phyloP scores from a whole-genome alignment of 2,113 vertebrate genomes.

The Pleuronectes platessa region DNA sequence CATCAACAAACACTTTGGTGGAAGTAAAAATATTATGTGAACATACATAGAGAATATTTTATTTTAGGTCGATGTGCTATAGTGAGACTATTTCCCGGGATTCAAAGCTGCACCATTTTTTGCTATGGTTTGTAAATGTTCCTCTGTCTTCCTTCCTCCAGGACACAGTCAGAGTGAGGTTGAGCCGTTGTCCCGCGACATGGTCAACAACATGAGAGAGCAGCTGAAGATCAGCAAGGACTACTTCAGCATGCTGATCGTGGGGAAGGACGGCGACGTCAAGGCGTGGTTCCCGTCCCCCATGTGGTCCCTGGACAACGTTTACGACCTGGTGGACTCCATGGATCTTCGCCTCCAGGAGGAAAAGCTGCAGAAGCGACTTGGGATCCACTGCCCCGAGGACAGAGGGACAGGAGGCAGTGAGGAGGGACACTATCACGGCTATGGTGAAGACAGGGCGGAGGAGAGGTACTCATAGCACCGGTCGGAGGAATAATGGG shows the following conservation, averaged over 20 bases:
- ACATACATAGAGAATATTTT: no score
- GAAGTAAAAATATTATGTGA: no score
- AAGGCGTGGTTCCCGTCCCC: constrained; percentile 84
- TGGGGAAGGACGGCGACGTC: constrained; percentile 82
- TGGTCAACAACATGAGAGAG: constrained; percentile 77
- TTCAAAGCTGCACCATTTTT: no score
- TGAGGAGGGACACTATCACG: constrained; percentile 39
- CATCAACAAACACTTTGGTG: no score
- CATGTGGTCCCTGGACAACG: constrained; percentile 81
- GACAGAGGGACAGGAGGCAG: constrained; percentile 43
- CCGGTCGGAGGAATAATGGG: constrained; percentile 56
- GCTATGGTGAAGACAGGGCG: constrained; percentile 56
- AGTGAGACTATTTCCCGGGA: no score
- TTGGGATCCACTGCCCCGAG: constrained; percentile 81
- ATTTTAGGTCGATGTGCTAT: no score
- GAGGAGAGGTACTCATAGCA: constrained; percentile 68
- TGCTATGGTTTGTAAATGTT: neutral
- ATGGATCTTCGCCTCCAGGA: constrained; percentile 82
- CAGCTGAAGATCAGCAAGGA: constrained; percentile 82
- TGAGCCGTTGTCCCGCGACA: constrained; percentile 67
- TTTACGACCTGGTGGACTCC: constrained; percentile 85
- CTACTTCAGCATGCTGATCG: constrained; percentile 84
- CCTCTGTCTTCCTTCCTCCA: constrained; percentile 33
- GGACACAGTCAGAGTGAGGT: constrained; percentile 80
- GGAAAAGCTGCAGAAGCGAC: constrained; percentile 78